phyloP scores from a whole-genome alignment of 2,113 vertebrate genomes.

The Brienomyrus longianalis region DNA sequence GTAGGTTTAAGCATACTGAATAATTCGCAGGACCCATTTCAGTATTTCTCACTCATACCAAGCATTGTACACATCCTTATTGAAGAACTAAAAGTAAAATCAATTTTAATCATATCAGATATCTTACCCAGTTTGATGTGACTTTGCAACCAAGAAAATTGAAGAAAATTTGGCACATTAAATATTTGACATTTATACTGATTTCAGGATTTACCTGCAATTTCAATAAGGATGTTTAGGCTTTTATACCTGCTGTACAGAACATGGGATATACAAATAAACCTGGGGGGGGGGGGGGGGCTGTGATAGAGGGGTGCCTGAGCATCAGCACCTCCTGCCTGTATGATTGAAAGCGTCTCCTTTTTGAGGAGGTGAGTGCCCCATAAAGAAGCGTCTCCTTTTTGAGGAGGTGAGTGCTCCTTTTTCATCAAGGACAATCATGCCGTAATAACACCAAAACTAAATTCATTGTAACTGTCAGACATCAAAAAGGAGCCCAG shows the following conservation, averaged over 20 bases:
- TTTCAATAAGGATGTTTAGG: too few relatives aligned
- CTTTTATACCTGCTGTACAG: too few relatives aligned
- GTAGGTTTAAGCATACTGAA: neutral
- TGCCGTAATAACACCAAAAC: neutral
- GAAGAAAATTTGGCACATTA: neutral
- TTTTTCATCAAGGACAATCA: neutral
- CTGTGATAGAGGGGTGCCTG: too few relatives aligned
- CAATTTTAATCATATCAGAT: neutral
- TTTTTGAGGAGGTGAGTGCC: too few relatives aligned
- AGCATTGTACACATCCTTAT: neutral
- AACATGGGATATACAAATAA: too few relatives aligned
- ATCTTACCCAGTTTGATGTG: neutral
- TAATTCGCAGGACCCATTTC: neutral
- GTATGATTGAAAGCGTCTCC: too few relatives aligned
- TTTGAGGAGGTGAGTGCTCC: neutral
- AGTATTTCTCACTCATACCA: neutral
- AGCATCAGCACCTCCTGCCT: too few relatives aligned
- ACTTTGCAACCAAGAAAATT: too few relatives aligned
- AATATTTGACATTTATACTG: too few relatives aligned
- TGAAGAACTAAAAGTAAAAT: neutral
- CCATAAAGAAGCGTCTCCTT: too few relatives aligned
- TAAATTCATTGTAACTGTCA: neutral
- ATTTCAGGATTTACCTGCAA: too few relatives aligned
- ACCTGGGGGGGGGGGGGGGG: too few relatives aligned
- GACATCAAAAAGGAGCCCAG: neutral